These are phyloP conservation scores for Teleogryllus oceanicus DNA, from an alignment of 2,888 invertebrate species.

Conservation along the genomic window DNA sequence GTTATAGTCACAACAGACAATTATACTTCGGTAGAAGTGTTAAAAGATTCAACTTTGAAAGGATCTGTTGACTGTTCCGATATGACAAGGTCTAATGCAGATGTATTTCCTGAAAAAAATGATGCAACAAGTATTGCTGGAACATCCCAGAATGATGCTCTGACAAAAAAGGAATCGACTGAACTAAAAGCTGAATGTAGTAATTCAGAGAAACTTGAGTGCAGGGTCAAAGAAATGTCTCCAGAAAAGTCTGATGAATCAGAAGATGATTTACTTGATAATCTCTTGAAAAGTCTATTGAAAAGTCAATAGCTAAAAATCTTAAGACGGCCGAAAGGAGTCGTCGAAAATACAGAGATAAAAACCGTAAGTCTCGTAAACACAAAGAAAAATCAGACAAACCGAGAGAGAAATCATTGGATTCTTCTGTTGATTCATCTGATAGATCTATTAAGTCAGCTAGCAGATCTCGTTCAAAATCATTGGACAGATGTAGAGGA, in stretches of 20 bases:
- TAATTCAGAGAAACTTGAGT: background rate
- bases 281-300: slow-evolving; percentile 6
- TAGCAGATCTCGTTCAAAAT: background rate
- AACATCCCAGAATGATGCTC: no score
- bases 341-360: background rate
- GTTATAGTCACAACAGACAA: no score
- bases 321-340: background rate
- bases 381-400: background rate
- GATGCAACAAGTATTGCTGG: no score
- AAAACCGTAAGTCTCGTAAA: slow-evolving; percentile 1
- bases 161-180: no score
- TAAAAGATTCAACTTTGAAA: no score
- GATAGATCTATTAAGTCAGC: background rate
- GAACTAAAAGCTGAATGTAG: no score
- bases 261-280: background rate
- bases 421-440: background rate
- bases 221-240: background rate
- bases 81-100: no score
- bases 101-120: no score
- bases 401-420: background rate
- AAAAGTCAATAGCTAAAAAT: background rate
- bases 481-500: background rate
- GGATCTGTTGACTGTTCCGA: no score
- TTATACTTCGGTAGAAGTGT: no score
- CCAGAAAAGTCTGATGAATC: background rate